Evolutionary conservation across 2,888 invertebrate species (phyloP), one percentile per base, ranked within the genome.

Genomic region (Trachelus tabidus): DNA sequence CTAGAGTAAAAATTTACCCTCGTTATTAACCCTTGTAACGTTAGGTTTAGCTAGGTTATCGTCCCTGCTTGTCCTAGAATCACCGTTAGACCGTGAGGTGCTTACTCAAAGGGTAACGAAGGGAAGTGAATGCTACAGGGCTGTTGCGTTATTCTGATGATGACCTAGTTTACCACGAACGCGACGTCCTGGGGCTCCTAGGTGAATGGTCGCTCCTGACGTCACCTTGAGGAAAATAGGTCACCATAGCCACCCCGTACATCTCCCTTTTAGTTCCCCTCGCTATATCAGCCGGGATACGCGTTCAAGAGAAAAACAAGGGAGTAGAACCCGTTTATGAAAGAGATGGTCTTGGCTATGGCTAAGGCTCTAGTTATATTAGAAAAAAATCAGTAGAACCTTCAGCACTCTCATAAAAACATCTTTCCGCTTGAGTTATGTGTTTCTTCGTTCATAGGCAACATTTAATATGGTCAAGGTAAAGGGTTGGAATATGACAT

Each of bases 161-260:
- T 87, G 85, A 86, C 87, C 87, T 71, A 87, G 84, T 86, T 87
- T 81, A 76, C 73, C 33, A 73, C 30, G 77, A 78, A 23, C 76
- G 73, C 77, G 76, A 69, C 76, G 79, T 81, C 75, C 73, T 75
- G 74, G 73, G 76, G 74, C 40, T 77, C 76, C 82, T 84, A 83
- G 86, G 85, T 87, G 85, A 86, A 87, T 83, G 81, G 83, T 81
- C 76, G 82, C 85, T 77, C 83, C 83, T 83, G 86, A 82, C 87
- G 85, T 86, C 85, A 84, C 85, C 81, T 69, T 73, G 83, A 82
- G 81, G 79, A 80, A 88, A 86, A 82, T 85, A 79, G 87, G 87
- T 85, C 87, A 85, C 78, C 80, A 79, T 84, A 79, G 77, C 81
- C 77, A 81, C 79, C 80, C 80, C 33, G 34, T 77, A 69, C 81